Evolutionary conservation across 2,113 vertebrate genomes (phyloP).

Genomic region (Egretta garzetta): DNA sequence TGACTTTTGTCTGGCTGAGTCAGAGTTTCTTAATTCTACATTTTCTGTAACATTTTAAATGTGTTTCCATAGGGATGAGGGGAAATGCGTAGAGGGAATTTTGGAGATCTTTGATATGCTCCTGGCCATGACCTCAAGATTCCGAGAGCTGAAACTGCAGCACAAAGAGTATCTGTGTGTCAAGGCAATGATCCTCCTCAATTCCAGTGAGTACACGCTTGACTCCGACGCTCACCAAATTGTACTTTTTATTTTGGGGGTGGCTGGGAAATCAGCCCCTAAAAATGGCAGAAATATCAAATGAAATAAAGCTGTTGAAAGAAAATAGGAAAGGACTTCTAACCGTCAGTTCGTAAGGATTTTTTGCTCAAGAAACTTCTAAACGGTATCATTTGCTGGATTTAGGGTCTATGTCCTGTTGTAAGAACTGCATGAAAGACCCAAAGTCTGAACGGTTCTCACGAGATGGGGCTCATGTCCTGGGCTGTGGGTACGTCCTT

Average conservation of each 20-base stretch:
- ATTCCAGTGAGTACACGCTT: slow-evolving; percentile 89
- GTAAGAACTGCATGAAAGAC: background rate
- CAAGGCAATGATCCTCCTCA: slow-evolving; percentile 98
- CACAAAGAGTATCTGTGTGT: slow-evolving; percentile 96
- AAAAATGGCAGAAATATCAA: background rate
- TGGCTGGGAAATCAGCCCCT: background rate
- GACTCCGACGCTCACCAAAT: background rate
- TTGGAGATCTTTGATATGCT: slow-evolving; percentile 99
- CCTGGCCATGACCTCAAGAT: slow-evolving; percentile 90
- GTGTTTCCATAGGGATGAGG: slow-evolving; percentile 87
- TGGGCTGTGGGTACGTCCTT: background rate
- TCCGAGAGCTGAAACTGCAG: slow-evolving; percentile 93
- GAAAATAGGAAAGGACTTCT: background rate
- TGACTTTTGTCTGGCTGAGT: background rate
- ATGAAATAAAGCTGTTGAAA: background rate
- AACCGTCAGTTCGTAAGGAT: background rate
- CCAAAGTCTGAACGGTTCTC: background rate
- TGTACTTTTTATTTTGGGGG: background rate
- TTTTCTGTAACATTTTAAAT: background rate
- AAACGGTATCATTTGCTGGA: background rate
- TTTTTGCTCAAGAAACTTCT: background rate
- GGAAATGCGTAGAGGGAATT: slow-evolving; percentile 96
- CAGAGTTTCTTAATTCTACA: background rate
- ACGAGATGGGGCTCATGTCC: background rate
- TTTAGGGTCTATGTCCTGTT: background rate